Evolutionary conservation across 1,140 invertebrate species (phyloP).

Genomic region (Heliconius melpomene): DNA sequence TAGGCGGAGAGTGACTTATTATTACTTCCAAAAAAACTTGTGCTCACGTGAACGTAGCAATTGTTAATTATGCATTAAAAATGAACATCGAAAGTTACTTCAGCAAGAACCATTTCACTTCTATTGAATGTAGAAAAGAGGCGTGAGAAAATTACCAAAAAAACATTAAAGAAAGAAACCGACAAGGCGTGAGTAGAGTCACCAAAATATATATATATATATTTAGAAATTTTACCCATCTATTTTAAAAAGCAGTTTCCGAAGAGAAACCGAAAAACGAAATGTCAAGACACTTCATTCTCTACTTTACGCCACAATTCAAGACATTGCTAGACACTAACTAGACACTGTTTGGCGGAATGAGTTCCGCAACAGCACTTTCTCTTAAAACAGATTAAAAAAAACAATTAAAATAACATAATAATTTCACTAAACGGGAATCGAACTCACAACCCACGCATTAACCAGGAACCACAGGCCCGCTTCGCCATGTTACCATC

Average conservation of each 20-base stretch:
- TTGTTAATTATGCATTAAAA: neutral
- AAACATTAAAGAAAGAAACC: neutral
- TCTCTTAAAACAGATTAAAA: neutral
- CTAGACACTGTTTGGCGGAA: neutral
- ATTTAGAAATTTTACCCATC: too few species aligned
- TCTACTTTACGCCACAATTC: neutral
- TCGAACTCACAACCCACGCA: neutral
- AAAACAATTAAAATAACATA: neutral
- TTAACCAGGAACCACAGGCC: too few species aligned
- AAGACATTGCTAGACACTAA: neutral
- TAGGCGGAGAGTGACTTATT: too few species aligned
- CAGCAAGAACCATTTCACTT: neutral
- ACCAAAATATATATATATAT: neutral
- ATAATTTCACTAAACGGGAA: neutral
- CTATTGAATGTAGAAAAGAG: neutral
- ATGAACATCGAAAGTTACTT: neutral
- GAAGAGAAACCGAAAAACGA: too few species aligned
- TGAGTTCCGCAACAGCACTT: neutral
- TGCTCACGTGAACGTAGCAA: neutral
- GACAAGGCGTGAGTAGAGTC: neutral
- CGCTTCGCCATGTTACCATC: neutral
- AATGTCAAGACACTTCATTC: neutral
- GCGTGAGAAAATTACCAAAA: constrained; percentile 17
- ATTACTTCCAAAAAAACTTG: neutral
- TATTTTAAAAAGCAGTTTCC: too few species aligned